A percentile compares a stretch with the other conserved stretches of the same genome.
Conservation (phyloP, 2,888 invertebrate genomes). For the Drosophila diplacantha region DNA sequence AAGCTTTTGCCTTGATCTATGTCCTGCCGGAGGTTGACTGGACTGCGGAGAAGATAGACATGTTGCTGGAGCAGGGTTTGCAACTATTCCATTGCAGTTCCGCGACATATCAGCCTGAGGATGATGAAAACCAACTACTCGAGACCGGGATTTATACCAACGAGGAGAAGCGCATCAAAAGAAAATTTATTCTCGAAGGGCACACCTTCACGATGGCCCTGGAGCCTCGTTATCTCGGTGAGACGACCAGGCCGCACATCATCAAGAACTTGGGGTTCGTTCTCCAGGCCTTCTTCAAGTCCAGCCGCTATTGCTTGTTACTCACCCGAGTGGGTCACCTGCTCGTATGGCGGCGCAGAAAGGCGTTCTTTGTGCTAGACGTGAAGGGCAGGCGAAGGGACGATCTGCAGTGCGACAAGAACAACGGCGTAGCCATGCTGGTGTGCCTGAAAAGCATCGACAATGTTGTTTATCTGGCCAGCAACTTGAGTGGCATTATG, state of each 20-base stretch:
- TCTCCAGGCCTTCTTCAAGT: constrained; percentile 61
- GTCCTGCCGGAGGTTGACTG: constrained; percentile 73
- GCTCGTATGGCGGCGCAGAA: constrained; percentile 70
- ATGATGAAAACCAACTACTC: constrained; percentile 6
- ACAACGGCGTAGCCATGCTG: constrained; percentile 61
- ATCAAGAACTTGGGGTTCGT: constrained; percentile 45
- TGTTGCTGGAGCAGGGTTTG: constrained; percentile 66
- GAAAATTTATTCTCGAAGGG: constrained; percentile 63
- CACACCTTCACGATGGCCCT: constrained; percentile 68
- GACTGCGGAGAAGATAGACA: constrained; percentile 65
- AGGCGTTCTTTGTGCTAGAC: constrained; percentile 72
- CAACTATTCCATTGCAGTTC: constrained; percentile 40
- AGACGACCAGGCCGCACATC: constrained; percentile 32
- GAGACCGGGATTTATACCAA: constrained; percentile 40
- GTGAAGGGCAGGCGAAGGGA: constrained; percentile 57
- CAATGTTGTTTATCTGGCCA: constrained; percentile 66
- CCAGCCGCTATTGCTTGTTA: constrained; percentile 64
- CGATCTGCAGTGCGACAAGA: constrained; percentile 44
- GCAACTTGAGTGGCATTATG: constrained; percentile 52
- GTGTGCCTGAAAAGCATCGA: constrained; percentile 64
- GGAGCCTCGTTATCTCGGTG: constrained; percentile 38
- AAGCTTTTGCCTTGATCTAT: constrained; percentile 73
- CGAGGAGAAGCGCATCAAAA: constrained; percentile 55
- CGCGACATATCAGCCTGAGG: constrained; percentile 1
- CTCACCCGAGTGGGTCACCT: constrained; percentile 54